Evolutionary conservation across 2,113 vertebrate species (phyloP).

Genomic region (Urocynchramus pylzowi): DNA sequence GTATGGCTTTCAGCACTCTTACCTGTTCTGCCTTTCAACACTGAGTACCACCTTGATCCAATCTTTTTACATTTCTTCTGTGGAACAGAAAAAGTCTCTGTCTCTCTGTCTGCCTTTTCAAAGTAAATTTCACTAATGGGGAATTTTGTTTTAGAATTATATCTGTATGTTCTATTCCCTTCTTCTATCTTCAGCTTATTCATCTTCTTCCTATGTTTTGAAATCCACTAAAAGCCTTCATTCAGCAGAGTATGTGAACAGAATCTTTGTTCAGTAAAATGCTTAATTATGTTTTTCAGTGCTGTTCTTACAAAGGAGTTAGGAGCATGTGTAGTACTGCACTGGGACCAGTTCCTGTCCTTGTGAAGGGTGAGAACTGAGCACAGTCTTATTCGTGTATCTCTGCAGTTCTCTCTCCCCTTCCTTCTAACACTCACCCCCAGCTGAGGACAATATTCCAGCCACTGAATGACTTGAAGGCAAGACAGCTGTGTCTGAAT

Average conservation of each 20-base stretch:
- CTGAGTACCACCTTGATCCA: neutral
- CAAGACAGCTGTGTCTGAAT: neutral
- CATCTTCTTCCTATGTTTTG: neutral
- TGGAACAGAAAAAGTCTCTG: neutral
- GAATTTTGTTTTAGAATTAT: neutral
- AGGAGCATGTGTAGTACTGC: neutral
- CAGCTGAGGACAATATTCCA: neutral
- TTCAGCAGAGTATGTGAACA: neutral
- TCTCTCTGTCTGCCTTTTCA: neutral
- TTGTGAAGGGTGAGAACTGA: neutral
- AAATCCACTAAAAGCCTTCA: neutral
- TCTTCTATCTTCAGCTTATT: neutral
- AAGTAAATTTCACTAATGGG: neutral
- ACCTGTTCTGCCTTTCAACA: neutral
- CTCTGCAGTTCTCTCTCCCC: neutral
- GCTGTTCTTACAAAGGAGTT: neutral
- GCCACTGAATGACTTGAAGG: neutral
- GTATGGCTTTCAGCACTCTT: neutral
- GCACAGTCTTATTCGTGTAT: neutral
- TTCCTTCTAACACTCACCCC: neutral
- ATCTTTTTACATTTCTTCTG: neutral
- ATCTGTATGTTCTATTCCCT: neutral
- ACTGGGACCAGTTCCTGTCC: neutral
- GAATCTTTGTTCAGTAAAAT: slow-evolving; percentile 6
- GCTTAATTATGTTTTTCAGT: neutral